phyloP scores from a whole-genome alignment of 2,113 vertebrate genomes.

The Nothocercus julius region DNA sequence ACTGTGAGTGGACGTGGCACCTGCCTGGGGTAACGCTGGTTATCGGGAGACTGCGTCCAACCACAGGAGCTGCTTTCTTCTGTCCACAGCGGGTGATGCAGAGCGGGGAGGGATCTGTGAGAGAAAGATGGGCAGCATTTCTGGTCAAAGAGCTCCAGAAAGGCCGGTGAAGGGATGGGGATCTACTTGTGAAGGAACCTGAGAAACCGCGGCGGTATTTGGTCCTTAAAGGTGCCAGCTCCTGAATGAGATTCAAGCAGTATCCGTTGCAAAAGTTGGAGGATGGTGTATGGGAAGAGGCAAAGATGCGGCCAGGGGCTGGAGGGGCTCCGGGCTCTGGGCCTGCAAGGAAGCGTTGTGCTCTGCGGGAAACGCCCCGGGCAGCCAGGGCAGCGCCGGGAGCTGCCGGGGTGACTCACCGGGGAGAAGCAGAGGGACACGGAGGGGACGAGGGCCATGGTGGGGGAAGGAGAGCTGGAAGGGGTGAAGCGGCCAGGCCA shows the following conservation, averaged over 20 bases:
- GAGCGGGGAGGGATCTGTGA: neutral
- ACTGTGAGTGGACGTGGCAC: rapidly evolving
- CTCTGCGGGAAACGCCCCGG: no score
- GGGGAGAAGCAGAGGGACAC: neutral
- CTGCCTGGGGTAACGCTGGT: neutral
- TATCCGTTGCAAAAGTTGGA: neutral
- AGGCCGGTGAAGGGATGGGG: rapidly evolving
- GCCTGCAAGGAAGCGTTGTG: neutral
- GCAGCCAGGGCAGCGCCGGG: rapidly evolving
- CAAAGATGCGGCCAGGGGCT: neutral
- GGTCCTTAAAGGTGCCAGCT: neutral
- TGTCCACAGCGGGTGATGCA: neutral
- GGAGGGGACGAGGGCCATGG: rapidly evolving
- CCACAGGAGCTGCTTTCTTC: rapidly evolving
- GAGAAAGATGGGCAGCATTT: neutral
- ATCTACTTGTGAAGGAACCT: neutral
- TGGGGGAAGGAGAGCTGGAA: rapidly evolving
- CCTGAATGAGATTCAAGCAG: neutral
- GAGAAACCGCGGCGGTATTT: neutral
- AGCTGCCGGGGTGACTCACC: neutral
- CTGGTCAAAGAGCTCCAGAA: neutral
- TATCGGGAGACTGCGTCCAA: neutral
- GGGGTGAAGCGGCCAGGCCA: neutral
- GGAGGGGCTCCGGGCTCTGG: neutral
- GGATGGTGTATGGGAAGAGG: neutral